These are phyloP conservation scores for Clupea harengus DNA, from an alignment of 2,113 vertebrate genomes.

Conservation along the genomic window DNA sequence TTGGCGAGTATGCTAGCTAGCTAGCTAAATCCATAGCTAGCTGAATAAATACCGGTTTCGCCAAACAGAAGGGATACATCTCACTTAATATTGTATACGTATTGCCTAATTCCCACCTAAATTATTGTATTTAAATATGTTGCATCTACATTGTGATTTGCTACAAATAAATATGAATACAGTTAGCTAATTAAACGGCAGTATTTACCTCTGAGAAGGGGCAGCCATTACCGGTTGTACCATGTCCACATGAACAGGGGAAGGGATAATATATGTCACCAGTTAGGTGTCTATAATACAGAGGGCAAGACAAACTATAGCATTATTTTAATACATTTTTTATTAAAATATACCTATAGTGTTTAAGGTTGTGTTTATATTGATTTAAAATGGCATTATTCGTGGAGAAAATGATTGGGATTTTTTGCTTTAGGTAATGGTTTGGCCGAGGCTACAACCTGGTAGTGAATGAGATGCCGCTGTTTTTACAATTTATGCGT, in stretches of 20 bases:
- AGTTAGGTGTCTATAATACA: background rate
- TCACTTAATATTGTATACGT: background rate
- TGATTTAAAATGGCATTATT: background rate
- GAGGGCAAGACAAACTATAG: background rate
- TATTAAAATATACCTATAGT: background rate
- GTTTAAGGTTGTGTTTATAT: background rate
- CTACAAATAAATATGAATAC: background rate
- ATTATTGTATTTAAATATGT: background rate
- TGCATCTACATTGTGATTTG: background rate
- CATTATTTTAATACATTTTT: background rate
- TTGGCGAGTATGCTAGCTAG: background rate
- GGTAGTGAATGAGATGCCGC: background rate
- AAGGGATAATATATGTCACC: slow-evolving; percentile 6
- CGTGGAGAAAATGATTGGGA: background rate
- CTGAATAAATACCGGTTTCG: background rate
- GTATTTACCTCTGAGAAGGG: slow-evolving; percentile 64
- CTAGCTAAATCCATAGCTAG: background rate
- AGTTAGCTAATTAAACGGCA: background rate
- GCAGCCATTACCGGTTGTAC: slow-evolving; percentile 65
- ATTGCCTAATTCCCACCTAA: background rate
- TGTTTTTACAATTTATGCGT: background rate
- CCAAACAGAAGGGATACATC: background rate
- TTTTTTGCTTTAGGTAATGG: background rate
- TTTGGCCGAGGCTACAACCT: background rate
- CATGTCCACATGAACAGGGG: slow-evolving; percentile 34